These are phyloP conservation scores for Solen grandis DNA, from an alignment of 1,140 invertebrate genomes.

Conservation along the genomic window DNA sequence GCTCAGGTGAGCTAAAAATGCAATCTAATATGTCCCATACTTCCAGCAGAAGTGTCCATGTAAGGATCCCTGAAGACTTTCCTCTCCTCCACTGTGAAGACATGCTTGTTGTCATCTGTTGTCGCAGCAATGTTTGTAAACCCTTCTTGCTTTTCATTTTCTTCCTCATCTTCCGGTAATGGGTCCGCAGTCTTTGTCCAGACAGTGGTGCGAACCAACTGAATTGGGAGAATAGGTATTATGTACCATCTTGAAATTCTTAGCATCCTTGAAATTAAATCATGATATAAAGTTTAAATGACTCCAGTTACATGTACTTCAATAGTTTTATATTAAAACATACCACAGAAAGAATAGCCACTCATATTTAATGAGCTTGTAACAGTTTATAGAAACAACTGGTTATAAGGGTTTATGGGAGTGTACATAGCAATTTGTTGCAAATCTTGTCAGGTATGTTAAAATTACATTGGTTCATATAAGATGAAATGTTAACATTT, in stretches of 20 bases:
- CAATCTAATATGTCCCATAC: no score
- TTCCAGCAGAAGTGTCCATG: slow-evolving; percentile 17
- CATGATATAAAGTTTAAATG: neutral
- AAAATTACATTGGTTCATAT: no score
- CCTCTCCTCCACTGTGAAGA: slow-evolving; percentile 34
- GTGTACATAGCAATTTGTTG: no score
- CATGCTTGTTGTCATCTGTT: slow-evolving; percentile 27
- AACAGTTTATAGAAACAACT: no score
- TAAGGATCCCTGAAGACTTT: slow-evolving; percentile 55
- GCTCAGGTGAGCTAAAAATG: no score
- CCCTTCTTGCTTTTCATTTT: slow-evolving; percentile 11
- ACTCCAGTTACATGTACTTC: no score
- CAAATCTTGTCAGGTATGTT: no score
- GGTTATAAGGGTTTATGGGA: no score
- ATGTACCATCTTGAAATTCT: neutral
- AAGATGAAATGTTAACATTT: no score
- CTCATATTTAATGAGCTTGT: no score
- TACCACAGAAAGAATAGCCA: no score
- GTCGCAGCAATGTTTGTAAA: slow-evolving; percentile 28
- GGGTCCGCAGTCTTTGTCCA: slow-evolving; percentile 61
- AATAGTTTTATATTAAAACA: neutral
- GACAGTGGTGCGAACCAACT: slow-evolving; percentile 70
- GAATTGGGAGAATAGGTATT: neutral
- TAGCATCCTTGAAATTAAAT: neutral
- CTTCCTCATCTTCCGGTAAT: slow-evolving; percentile 6